Evolutionary conservation across 1,140 invertebrate species (phyloP).

Genomic region (Hycleus phaleratus): DNA sequence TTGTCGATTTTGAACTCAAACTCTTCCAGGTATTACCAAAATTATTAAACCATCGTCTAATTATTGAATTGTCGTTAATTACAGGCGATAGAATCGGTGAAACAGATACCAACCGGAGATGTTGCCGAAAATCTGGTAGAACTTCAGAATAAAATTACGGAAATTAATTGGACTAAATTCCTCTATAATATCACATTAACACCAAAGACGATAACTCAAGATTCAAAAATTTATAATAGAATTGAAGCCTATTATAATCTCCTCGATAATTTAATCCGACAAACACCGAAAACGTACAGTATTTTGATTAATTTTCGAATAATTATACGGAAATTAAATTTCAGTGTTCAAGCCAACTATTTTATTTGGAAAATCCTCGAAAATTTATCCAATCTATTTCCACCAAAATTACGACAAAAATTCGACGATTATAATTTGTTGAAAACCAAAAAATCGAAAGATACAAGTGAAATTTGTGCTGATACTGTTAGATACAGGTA

Average conservation of each 20-base stretch:
- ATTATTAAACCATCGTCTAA: no score
- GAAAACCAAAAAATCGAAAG: neutral
- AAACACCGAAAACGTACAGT: neutral
- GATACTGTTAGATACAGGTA: neutral
- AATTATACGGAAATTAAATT: neutral
- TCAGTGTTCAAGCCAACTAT: conserved; percentile 22
- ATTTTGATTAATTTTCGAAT: neutral
- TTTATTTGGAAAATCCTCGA: conserved; percentile 13
- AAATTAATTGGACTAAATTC: neutral
- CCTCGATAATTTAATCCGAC: neutral
- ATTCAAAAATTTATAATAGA: neutral
- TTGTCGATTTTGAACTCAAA: no score
- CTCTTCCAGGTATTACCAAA: no score
- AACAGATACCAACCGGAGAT: no score
- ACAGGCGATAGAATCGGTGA: no score
- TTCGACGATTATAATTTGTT: neutral
- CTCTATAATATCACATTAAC: neutral
- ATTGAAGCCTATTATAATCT: neutral
- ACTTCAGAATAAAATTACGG: neutral
- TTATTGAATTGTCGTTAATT: no score
- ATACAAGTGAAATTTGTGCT: neutral
- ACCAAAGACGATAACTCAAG: neutral
- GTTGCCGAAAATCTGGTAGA: no score
- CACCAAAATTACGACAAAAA: neutral
- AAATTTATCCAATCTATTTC: neutral